Evolutionary conservation across 2,888 invertebrate species (phyloP).

Genomic region (Mesoligia furuncula): DNA sequence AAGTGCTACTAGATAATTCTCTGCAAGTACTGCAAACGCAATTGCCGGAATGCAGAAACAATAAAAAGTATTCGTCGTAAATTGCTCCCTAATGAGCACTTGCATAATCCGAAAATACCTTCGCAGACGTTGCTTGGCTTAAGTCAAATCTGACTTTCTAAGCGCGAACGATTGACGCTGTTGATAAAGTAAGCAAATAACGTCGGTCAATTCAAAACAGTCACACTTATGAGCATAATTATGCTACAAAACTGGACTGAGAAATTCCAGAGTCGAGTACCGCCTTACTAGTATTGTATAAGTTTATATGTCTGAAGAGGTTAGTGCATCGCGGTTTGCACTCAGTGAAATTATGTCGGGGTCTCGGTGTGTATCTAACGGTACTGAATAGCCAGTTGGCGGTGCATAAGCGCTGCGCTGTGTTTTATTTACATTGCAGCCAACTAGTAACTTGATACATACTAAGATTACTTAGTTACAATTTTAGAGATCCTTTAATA

Average conservation of each 20-base stretch:
- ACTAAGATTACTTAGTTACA: conserved; percentile 55
- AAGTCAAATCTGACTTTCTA: conserved; percentile 57
- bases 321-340: conserved; percentile 75
- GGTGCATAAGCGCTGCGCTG: conserved; percentile 76
- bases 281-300: conserved; percentile 55
- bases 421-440: conserved; percentile 80
- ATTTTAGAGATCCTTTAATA: conserved; percentile 56
- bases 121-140: conserved; percentile 26
- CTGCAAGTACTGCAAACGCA: conserved; percentile 23
- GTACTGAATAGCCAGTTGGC: conserved; percentile 79
- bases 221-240: conserved; percentile 39
- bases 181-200: conserved; percentile 57
- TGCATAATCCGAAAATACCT: conserved; percentile 60
- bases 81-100: conserved; percentile 51
- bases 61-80: conserved; percentile 42
- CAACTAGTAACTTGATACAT: conserved; percentile 75
- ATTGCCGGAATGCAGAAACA: conserved; percentile 37
- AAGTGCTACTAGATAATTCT: neutral
- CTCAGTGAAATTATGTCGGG: conserved; percentile 79
- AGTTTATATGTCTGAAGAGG: conserved; percentile 63
- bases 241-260: conserved; percentile 50
- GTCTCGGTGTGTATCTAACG: conserved; percentile 80
- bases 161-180: conserved; percentile 47
- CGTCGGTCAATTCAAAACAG: conserved; percentile 51
- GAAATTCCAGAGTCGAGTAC: conserved; percentile 49